Base-by-base conservation (phyloP, 1,140 invertebrate species). In the Drosophila bipectinata region DNA sequence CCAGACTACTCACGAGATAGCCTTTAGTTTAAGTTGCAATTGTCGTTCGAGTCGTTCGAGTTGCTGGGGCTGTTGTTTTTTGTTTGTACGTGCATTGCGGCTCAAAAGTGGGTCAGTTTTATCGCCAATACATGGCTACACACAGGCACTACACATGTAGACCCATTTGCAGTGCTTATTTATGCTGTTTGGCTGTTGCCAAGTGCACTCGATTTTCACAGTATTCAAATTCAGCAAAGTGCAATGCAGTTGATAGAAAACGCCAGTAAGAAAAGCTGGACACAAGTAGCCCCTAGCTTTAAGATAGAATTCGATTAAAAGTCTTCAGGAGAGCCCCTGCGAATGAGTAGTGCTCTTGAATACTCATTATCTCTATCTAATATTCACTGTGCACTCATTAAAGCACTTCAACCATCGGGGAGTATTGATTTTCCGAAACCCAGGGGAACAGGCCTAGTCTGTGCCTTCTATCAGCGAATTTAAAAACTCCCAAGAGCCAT, bases 91-190 rank as follows among this genome's bases (percentile, higher is more conserved):
- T 71, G 67, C 67, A 75, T 21, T 67, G 66, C 56, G 47, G 74
- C n/a, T 69, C 24, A 57, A 79, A 84, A 84, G 77, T 84, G 81
- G 81, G 81, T 84, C 81, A 84, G 73, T 85, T 84, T 85, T 84
- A 85, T 84, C 81, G 81, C 73, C 58, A 68, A 72, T 63, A 73
- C 69, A 72, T 44, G 45, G 18, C 52, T 49, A 45, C 54, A 49
- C 41, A 30, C 26, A n/a, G 9, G 28, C 34, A 10, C 52, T 58
- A 72, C 24, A 37, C 34, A 14, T 28, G 18, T 64, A 56, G 66
- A 72, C 51, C 54, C 57, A 54, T 24, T 18, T 75, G 67, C 54
- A 71, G 63, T 75, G 52, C 26, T 64, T 32, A 39, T 54, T 53
- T 53, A 34, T 55, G 48, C 53, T 71, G 45, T 44, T 41, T 34